phyloP scores from a whole-genome alignment of 2,113 vertebrate species.

The Anthoscopus minutus region DNA sequence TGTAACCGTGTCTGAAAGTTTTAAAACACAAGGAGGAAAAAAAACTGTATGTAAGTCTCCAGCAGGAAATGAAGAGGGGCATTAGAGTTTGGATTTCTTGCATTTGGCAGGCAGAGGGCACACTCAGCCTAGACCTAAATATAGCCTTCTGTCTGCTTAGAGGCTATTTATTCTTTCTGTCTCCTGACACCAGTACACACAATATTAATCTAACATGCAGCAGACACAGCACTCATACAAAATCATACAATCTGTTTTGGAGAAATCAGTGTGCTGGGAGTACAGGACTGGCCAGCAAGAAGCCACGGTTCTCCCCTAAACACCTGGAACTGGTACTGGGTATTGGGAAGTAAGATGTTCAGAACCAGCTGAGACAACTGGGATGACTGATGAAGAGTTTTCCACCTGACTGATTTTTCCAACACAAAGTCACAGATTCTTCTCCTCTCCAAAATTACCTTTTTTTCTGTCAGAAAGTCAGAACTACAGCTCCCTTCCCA shows the following conservation, averaged over 20 bases:
- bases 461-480: not conserved
- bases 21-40: not conserved
- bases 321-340: not conserved
- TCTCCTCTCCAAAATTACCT: not conserved
- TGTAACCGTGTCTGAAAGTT: not conserved
- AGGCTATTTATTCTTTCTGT: not conserved
- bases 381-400: not conserved
- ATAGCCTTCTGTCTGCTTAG: not conserved
- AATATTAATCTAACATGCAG: not conserved
- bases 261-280: not conserved
- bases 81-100: not conserved
- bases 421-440: not conserved
- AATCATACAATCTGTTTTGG: not conserved
- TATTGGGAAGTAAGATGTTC: not conserved
- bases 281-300: not conserved
- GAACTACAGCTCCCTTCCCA: not conserved
- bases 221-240: not conserved
- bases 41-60: not conserved
- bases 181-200: not conserved
- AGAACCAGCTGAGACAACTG: not conserved
- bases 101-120: constrained; percentile 50
- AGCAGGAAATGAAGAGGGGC: not conserved
- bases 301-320: not conserved
- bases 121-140: constrained; percentile 14
- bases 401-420: not conserved